These are phyloP conservation scores for Lerema accius DNA, from an alignment of 1,140 invertebrate genomes.

Conservation along the genomic window DNA sequence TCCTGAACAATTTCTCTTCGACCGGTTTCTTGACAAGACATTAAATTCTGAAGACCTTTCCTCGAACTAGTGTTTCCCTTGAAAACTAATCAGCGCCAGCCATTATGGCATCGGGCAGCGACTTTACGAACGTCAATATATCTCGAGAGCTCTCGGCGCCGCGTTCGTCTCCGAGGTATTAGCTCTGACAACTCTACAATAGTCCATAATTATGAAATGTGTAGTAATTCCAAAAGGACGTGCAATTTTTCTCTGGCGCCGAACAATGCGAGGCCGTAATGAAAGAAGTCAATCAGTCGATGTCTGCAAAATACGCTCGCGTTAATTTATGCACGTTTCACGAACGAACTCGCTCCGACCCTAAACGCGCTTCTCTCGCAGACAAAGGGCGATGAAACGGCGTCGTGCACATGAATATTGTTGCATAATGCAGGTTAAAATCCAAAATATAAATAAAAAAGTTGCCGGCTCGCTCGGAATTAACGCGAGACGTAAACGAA, in stretches of 20 bases:
- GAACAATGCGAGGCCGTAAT: constrained; percentile 77
- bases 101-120: constrained; percentile 61
- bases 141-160: constrained; percentile 60
- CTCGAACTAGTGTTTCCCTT: constrained; percentile 71
- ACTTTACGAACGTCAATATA: constrained; percentile 67
- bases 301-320: constrained; percentile 69
- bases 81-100: constrained; percentile 75
- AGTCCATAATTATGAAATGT: constrained; percentile 82
- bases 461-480: constrained; percentile 13
- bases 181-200: constrained; percentile 75
- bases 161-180: constrained; percentile 64
- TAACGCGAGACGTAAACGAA: constrained; percentile 22
- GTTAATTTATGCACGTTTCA: constrained; percentile 75
- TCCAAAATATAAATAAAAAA: constrained; percentile 28
- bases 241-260: constrained; percentile 72
- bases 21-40: constrained; percentile 49
- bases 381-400: constrained; percentile 62
- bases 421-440: constrained; percentile 21
- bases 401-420: constrained; percentile 28
- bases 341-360: constrained; percentile 30
- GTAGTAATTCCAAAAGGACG: constrained; percentile 73
- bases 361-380: constrained; percentile 44
- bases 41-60: constrained; percentile 63
- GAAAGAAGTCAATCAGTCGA: constrained; percentile 80
- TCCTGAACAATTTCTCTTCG: constrained; percentile 13